phyloP scores from a whole-genome alignment of 1,140 invertebrate genomes.

The Campoletis sonorensis region DNA sequence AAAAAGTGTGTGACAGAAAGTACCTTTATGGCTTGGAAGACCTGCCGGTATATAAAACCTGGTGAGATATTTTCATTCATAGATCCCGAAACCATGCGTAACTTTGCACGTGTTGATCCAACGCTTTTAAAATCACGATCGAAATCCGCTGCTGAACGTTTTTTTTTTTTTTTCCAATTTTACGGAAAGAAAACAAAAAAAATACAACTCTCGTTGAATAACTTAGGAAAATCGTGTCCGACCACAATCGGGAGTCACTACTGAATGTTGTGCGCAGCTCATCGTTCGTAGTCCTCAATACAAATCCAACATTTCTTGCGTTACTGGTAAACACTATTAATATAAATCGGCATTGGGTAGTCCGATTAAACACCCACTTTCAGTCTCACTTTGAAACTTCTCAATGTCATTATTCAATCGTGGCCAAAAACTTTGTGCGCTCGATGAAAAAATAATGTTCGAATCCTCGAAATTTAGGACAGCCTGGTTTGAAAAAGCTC shows the following conservation, averaged over 20 bases:
- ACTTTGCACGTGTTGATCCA: conserved; percentile 64
- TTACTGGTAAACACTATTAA: not conserved
- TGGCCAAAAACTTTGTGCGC: not conserved
- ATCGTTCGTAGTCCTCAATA: not conserved
- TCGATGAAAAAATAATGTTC: not conserved
- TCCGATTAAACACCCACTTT: conserved; percentile 37
- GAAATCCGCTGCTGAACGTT: not conserved
- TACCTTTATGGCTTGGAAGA: conserved; percentile 75
- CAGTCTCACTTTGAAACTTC: conserved; percentile 59
- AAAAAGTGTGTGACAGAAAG: conserved; percentile 59
- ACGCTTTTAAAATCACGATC: conserved; percentile 27
- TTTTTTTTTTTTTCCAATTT: not conserved
- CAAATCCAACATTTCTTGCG: not conserved
- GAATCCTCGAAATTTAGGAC: too few relatives aligned
- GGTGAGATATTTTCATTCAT: conserved; percentile 73
- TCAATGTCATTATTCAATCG: conserved; percentile 52
- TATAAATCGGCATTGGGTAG: not conserved
- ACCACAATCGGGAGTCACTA: conserved; percentile 1
- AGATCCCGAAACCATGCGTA: conserved; percentile 69
- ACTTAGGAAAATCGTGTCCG: not conserved
- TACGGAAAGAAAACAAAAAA: too few relatives aligned
- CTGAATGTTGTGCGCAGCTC: not conserved
- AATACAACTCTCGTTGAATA: not conserved
- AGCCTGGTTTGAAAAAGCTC: too few relatives aligned
- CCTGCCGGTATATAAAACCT: conserved; percentile 69